Percentiles rank a stretch among this genome's conserved stretches.
Conservation (phyloP, 2,113 vertebrate genomes). For the Rhineura floridana region DNA sequence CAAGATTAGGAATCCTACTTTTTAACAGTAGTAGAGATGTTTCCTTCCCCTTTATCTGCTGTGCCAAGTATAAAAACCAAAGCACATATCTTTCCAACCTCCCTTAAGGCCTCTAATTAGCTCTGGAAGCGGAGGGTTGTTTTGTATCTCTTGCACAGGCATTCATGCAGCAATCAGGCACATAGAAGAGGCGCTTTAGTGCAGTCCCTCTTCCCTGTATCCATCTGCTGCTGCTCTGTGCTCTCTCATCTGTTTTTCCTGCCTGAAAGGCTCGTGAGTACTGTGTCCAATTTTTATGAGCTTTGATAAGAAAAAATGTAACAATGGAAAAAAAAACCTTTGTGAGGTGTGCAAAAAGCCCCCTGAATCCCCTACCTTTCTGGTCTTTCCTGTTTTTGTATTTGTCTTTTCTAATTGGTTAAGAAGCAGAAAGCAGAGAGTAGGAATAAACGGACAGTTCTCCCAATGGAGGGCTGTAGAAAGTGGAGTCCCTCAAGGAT, state of each 20-base stretch:
- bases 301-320: neutral
- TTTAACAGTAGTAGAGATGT: neutral
- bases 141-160: rapidly evolving
- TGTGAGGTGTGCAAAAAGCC: neutral
- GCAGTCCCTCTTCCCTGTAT: neutral
- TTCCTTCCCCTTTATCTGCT: rapidly evolving
- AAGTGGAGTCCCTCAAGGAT: too few relatives aligned
- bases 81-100: neutral
- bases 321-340: too few relatives aligned
- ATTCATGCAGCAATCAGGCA: neutral
- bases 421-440: too few relatives aligned
- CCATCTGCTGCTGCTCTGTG: neutral
- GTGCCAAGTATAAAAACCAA: neutral
- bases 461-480: too few relatives aligned
- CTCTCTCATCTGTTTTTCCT: neutral
- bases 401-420: too few relatives aligned
- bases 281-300: neutral
- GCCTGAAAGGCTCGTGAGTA: neutral
- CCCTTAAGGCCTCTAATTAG: neutral
- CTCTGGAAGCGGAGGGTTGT: neutral
- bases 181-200: constrained; percentile 9
- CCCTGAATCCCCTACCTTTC: neutral
- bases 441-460: too few relatives aligned
- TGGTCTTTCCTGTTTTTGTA: neutral
- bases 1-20: neutral